phyloP scores from a whole-genome alignment of 2,797 vertebrate species.

The Platalea minor region DNA sequence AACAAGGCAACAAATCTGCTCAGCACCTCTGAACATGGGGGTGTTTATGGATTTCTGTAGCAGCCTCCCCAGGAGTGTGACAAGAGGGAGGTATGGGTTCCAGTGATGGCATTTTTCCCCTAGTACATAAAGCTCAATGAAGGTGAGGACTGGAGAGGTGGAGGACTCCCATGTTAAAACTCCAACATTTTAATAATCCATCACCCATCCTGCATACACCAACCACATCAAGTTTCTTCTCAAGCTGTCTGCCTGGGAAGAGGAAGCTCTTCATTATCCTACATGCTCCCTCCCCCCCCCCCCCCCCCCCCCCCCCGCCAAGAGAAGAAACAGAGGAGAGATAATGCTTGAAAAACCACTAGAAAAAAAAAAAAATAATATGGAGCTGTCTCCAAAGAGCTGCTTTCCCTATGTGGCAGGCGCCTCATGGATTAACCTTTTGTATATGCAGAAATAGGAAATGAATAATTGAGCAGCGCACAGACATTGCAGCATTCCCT shows the following conservation, averaged over 20 bases:
- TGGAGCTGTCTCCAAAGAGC: conserved; percentile 55
- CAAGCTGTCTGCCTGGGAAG: neutral
- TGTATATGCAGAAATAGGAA: conserved; percentile 44
- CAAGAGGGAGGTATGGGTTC: neutral
- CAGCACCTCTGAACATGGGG: neutral
- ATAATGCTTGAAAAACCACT: conserved; percentile 34
- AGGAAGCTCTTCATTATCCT: conserved; percentile 9
- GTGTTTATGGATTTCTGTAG: neutral
- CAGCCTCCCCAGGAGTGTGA: neutral
- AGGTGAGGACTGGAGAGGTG: neutral
- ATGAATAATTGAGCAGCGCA: conserved; percentile 54
- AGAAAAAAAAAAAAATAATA: neutral
- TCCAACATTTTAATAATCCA: neutral
- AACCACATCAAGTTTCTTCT: neutral
- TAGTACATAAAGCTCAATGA: accelerated
- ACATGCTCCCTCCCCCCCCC: neutral
- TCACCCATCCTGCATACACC: neutral
- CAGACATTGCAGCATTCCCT: neutral
- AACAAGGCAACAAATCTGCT: neutral
- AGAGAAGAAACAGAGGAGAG: conserved; percentile 35
- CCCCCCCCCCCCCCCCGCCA: accelerated
- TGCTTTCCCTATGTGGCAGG: conserved; percentile 48
- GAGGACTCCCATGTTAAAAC: neutral
- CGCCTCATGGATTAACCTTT: conserved; percentile 63
- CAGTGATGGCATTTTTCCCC: neutral